phyloP scores from a whole-genome alignment of 1,140 invertebrate genomes.

The Drosophila sulfurigaster region DNA sequence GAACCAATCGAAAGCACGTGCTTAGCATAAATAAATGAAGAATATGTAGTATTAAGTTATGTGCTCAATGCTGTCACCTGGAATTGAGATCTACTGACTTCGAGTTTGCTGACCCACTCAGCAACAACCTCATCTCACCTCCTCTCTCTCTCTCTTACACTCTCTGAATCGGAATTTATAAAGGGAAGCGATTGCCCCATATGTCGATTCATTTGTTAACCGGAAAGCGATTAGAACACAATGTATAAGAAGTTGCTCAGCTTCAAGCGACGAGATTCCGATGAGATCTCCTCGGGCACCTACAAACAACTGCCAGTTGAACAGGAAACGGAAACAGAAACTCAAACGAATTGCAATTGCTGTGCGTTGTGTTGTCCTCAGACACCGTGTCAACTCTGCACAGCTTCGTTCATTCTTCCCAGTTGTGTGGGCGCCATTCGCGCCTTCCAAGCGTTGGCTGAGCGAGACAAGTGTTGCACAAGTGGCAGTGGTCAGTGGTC shows the following conservation, averaged over 20 bases:
- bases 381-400: conserved; percentile 37
- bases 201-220: conserved; percentile 44
- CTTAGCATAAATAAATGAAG: conserved; percentile 29
- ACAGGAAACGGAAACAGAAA: background rate
- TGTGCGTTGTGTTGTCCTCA: conserved; percentile 8
- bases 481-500: background rate
- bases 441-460: conserved; percentile 46
- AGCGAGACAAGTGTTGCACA: conserved; percentile 31
- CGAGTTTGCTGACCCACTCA: conserved; percentile 52
- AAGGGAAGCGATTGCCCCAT: conserved; percentile 40
- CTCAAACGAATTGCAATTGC: background rate
- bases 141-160: background rate
- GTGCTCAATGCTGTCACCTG: no score
- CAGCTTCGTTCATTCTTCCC: conserved; percentile 62
- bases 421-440: conserved; percentile 77
- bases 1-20: conserved; percentile 40
- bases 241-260: conserved; percentile 78
- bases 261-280: conserved; percentile 49
- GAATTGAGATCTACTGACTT: background rate
- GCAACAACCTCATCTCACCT: conserved; percentile 10
- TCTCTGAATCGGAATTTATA: conserved; percentile 56
- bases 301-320: conserved; percentile 4
- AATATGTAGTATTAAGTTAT: no score
- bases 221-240: conserved; percentile 46
- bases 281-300: background rate